Conservation (phyloP, 2,797 vertebrate genomes). For the Amniataba percoides region DNA sequence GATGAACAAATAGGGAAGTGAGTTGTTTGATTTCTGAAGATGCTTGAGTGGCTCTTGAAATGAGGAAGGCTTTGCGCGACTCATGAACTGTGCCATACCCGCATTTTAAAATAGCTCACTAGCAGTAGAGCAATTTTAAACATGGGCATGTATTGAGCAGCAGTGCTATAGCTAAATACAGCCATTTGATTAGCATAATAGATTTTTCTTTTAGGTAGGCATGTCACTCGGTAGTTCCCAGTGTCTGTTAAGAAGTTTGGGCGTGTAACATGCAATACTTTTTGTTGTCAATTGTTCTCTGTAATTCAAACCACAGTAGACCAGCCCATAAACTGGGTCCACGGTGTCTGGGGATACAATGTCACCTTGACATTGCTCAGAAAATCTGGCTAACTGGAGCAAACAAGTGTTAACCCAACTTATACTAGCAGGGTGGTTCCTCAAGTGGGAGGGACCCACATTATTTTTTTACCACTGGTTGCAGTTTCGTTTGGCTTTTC, state of each 20-base stretch:
- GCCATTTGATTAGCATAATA: background rate
- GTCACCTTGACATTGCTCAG: background rate
- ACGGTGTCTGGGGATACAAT: constrained; percentile 23
- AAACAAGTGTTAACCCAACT: background rate
- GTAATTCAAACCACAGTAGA: background rate
- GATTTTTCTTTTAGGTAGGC: background rate
- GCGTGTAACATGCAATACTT: background rate
- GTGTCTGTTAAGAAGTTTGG: background rate
- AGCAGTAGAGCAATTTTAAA: background rate
- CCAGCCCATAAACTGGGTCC: background rate
- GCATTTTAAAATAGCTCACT: background rate
- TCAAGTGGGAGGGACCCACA: background rate
- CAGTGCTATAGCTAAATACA: background rate
- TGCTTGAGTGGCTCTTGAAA: constrained; percentile 26
- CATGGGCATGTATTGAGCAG: no score
- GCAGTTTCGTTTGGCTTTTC: background rate
- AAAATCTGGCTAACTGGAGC: constrained; percentile 32
- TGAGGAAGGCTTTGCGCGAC: constrained; percentile 4
- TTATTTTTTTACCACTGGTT: background rate
- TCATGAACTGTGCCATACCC: background rate
- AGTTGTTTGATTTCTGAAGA: background rate
- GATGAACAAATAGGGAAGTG: background rate
- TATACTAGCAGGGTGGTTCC: constrained; percentile 4
- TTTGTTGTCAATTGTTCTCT: background rate
- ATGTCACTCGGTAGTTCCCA: background rate